These are phyloP conservation scores for Forpus xanthops DNA, from an alignment of 2,797 vertebrate genomes.

Conservation along the genomic window DNA sequence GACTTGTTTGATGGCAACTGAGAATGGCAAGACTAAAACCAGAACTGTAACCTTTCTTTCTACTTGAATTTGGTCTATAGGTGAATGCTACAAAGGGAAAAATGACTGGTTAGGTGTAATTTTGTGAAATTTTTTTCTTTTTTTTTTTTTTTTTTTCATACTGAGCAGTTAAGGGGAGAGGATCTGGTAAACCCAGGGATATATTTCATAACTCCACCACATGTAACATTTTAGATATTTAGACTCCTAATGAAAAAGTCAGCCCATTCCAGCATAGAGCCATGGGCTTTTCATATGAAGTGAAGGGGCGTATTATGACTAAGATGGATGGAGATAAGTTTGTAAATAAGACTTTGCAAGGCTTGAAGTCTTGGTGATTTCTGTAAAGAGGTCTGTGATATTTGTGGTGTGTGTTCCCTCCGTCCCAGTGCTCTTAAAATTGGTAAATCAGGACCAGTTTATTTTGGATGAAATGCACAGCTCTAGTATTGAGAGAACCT, in stretches of 20 bases:
- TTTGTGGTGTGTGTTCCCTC: neutral
- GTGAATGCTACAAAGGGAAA: neutral
- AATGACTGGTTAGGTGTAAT: neutral
- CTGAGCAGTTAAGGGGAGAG: neutral
- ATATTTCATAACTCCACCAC: neutral
- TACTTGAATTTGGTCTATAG: neutral
- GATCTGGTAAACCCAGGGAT: neutral
- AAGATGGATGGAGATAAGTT: neutral
- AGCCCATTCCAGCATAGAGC: neutral
- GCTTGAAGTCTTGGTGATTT: neutral
- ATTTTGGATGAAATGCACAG: neutral
- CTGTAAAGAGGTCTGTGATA: neutral
- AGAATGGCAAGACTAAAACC: neutral
- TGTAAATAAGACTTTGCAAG: neutral
- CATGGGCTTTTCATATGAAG: neutral
- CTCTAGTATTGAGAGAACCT: neutral
- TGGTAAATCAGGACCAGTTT: neutral
- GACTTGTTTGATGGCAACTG: neutral
- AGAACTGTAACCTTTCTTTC: neutral
- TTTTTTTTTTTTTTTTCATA: neutral
- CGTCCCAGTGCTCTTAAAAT: neutral
- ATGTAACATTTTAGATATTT: neutral
- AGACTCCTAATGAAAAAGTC: neutral
- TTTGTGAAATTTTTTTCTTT: neutral
- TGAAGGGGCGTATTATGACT: neutral